phyloP scores from a whole-genome alignment of 2,113 vertebrate genomes.

The Dryoscopus gambensis region DNA sequence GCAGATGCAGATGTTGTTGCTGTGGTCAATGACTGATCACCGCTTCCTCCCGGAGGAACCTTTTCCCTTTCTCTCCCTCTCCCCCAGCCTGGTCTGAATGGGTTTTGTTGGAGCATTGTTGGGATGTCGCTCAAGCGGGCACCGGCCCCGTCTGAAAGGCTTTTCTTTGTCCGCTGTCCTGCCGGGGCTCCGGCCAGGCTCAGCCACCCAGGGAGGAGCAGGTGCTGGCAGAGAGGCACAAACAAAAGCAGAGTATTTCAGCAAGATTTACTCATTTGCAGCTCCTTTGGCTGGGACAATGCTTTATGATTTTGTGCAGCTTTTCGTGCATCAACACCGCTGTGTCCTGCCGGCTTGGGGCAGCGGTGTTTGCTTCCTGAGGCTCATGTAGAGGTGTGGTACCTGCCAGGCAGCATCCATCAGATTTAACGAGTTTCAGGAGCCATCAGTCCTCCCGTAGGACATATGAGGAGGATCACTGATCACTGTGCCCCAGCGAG shows the following conservation, averaged over 20 bases:
- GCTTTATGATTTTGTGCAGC: background rate
- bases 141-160: background rate
- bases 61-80: constrained; percentile 14
- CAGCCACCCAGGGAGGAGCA: constrained; percentile 47
- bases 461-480: background rate
- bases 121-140: background rate
- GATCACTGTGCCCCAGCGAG: background rate
- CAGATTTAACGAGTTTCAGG: background rate
- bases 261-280: background rate
- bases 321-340: accelerated
- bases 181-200: background rate
- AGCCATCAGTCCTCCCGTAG: background rate
- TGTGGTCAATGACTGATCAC: background rate
- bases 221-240: background rate
- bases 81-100: background rate
- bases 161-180: constrained; percentile 22
- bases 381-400: accelerated
- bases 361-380: accelerated
- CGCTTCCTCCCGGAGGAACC: background rate
- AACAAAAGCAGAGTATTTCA: constrained; percentile 5
- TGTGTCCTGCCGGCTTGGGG: accelerated
- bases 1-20: constrained; percentile 29
- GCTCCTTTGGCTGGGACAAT: background rate
- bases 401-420: background rate
- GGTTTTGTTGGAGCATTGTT: background rate